Percentiles rank a stretch among this genome's conserved stretches.
These are phyloP conservation scores for Neoarius graeffei DNA, from an alignment of 2,113 vertebrate species.

Conservation along the genomic window DNA sequence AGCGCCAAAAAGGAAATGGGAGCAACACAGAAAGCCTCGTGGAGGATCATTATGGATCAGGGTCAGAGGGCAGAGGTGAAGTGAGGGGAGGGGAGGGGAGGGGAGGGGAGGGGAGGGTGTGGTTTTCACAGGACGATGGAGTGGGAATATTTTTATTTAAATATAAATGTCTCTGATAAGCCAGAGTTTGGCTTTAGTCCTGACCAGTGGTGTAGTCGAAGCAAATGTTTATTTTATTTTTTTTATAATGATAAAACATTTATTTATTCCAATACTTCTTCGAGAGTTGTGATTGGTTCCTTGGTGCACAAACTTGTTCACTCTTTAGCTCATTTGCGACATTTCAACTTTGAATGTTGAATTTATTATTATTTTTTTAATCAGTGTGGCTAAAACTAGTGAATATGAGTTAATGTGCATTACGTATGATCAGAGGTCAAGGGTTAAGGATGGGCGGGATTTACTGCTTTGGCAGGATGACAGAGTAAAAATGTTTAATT, in stretches of 20 bases:
- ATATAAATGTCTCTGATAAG: not conserved
- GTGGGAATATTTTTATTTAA: not conserved
- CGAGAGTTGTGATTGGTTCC: not conserved
- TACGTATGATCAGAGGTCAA: not conserved
- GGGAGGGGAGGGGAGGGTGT: no score
- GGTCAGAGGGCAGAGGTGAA: conserved; percentile 57
- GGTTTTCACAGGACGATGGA: conserved; percentile 35
- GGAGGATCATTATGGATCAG: conserved; percentile 25
- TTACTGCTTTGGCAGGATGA: not conserved
- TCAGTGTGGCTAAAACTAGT: not conserved
- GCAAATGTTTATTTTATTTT: not conserved
- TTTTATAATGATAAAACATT: not conserved
- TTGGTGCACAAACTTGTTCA: not conserved
- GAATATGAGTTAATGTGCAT: not conserved
- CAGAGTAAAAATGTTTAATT: not conserved
- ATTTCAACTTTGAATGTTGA: not conserved
- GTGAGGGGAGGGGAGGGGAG: conserved; percentile 36
- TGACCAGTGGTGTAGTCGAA: not conserved
- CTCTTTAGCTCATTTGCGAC: not conserved
- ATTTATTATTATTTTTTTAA: not conserved
- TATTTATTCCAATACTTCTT: not conserved
- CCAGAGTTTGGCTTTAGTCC: not conserved
- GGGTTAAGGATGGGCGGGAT: not conserved
- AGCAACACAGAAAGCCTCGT: conserved; percentile 49
- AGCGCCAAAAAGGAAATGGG: conserved; percentile 68